phyloP scores from a whole-genome alignment of 2,797 vertebrate genomes.

The Orientallactaga sibirica region DNA sequence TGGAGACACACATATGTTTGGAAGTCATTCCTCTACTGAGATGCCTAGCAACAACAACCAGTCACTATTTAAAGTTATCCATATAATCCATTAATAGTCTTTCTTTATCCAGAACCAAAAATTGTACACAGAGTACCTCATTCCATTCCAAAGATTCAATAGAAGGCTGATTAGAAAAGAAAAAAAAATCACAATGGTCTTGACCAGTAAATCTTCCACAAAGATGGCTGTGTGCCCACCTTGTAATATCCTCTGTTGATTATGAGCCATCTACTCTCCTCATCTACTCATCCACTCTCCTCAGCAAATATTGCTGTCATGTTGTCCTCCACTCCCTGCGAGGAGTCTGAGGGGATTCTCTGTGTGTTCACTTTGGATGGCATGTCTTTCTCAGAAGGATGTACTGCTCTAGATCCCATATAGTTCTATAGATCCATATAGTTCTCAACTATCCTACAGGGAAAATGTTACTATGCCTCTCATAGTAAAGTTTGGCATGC shows the following conservation, averaged over 20 bases:
- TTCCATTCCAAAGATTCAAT: not conserved
- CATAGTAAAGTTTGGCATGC: not conserved
- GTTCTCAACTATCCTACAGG: not conserved
- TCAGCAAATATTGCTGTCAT: not conserved
- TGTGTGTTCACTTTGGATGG: not conserved
- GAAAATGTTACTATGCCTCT: not conserved
- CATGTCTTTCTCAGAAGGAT: too few relatives aligned
- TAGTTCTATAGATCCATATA: not conserved
- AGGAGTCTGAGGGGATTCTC: not conserved
- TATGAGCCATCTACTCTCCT: too few relatives aligned
- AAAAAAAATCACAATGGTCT: not conserved
- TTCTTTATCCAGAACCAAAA: not conserved
- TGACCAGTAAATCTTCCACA: not conserved
- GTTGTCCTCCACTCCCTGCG: not conserved
- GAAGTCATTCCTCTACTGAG: not conserved
- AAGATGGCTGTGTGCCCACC: too few relatives aligned
- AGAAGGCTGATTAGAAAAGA: not conserved
- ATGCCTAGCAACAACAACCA: not conserved
- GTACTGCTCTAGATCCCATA: not conserved
- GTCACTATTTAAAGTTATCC: too few relatives aligned
- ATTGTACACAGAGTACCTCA: not conserved
- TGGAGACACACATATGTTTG: not conserved
- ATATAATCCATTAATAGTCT: not conserved
- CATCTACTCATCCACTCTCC: too few relatives aligned
- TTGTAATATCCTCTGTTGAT: too few relatives aligned